A percentile compares a stretch with the other conserved stretches of the same genome.
Evolutionary conservation across 2,797 vertebrate species (phyloP).

Genomic region (Etheostoma perlongum): DNA sequence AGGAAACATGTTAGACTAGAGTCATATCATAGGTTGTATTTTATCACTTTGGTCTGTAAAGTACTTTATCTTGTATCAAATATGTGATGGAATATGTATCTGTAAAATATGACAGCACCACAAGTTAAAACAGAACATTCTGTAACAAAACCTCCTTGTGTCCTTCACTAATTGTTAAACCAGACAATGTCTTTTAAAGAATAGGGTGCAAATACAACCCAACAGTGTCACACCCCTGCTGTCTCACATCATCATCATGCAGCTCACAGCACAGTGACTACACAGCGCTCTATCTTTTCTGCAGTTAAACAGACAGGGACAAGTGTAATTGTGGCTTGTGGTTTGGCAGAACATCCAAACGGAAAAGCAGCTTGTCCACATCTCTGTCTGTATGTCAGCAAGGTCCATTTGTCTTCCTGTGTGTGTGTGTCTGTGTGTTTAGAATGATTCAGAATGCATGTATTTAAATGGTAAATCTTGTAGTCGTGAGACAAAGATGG

Average conservation of each 20-base stretch:
- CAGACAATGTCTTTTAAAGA: constrained; percentile 12
- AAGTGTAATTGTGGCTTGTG: constrained; percentile 81
- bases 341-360: constrained; percentile 79
- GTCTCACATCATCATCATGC: constrained; percentile 45
- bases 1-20: background rate
- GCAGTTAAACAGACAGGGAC: constrained; percentile 77
- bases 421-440: constrained; percentile 9
- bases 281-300: constrained; percentile 52
- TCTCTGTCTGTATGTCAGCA: constrained; percentile 74
- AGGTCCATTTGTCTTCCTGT: constrained; percentile 71
- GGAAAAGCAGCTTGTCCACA: constrained; percentile 80
- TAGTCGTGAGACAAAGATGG: constrained; percentile 66
- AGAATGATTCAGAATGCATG: constrained; percentile 30
- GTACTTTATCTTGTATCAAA: background rate
- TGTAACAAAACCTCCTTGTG: background rate
- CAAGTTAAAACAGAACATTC: background rate
- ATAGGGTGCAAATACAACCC: constrained; percentile 5
- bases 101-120: background rate
- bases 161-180: background rate
- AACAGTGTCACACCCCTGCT: constrained; percentile 26
- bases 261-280: constrained; percentile 17
- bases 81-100: background rate
- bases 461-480: constrained; percentile 51
- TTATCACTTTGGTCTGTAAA: background rate
- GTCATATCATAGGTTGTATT: background rate